Evolutionary conservation across 1,140 invertebrate species (phyloP).

Genomic region (Scaptomyza graminum): DNA sequence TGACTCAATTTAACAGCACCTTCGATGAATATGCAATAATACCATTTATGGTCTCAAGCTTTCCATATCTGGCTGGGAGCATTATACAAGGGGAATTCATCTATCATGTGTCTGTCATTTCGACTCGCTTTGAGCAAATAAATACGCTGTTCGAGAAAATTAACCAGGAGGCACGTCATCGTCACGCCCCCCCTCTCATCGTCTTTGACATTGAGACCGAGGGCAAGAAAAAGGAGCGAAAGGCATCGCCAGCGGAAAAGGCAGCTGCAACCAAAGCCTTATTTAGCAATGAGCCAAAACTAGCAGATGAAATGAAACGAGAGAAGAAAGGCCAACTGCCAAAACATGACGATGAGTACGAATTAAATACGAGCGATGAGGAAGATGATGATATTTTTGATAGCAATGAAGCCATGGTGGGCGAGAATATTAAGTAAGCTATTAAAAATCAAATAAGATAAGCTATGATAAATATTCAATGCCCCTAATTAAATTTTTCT

Average conservation of each 20-base stretch:
- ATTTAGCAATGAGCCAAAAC: constrained; percentile 59
- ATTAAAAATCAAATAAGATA: not conserved
- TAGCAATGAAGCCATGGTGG: constrained; percentile 58
- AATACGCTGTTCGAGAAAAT: constrained; percentile 78
- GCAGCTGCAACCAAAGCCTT: constrained; percentile 33
- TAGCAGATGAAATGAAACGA: constrained; percentile 57
- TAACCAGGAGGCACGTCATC: constrained; percentile 75
- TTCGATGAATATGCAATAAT: constrained; percentile 66
- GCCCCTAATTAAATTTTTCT: too few relatives aligned
- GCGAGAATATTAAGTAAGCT: constrained; percentile 59
- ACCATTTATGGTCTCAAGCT: constrained; percentile 72
- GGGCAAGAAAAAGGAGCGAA: constrained; percentile 60
- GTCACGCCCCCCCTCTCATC: constrained; percentile 61
- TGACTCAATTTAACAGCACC: constrained; percentile 30
- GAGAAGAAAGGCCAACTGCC: constrained; percentile 30
- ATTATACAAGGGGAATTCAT: constrained; percentile 77
- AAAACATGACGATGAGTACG: constrained; percentile 57
- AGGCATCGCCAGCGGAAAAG: constrained; percentile 25
- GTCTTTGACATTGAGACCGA: constrained; percentile 77
- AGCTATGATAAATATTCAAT: too few relatives aligned
- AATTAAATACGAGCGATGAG: constrained; percentile 63
- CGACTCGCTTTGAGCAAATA: constrained; percentile 70
- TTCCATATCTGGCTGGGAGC: constrained; percentile 76
- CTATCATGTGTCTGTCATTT: constrained; percentile 78
- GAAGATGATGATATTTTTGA: constrained; percentile 73